Base-by-base conservation (phyloP, 2,888 invertebrate species). In the Drosophila vallismaia region DNA sequence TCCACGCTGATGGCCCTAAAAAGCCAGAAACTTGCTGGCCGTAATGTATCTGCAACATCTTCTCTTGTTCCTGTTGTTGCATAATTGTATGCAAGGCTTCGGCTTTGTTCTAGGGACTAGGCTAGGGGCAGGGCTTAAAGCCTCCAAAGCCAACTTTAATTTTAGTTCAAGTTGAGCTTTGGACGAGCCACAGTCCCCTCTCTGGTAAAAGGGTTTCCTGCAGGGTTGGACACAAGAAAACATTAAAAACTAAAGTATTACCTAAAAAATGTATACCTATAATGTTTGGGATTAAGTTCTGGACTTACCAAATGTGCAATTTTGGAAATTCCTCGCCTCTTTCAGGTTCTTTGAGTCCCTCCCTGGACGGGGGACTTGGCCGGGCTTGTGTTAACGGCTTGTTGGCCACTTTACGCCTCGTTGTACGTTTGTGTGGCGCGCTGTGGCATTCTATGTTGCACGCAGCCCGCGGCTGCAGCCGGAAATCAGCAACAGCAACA, bases 361-460 rank as follows among this genome's bases (percentile, higher is more conserved):
- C 28, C 14, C 12, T 12, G 31, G 14, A 1, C 8, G 3, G 29
- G 31, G 49, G 52, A 45, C 56, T 62, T 71, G 74, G 70, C 63
- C 12, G 58, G 77, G 48, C 70, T 62, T 64, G 80, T 67, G 80
- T 80, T 82, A 82, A 82, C 81, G 88, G 88, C 72, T 86, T 88
- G 83, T 88, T 83, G 78, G 75, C 78, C 87, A 88, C 82, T 88
- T 83, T 84, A 80, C 78, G 88, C 78, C 73, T 73, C 71, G 68
- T 57, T 77, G 63, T 75, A 70, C 71, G 56, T 9, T 50, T 38
- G 33, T 51, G 36, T 26, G 14, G 19, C 33, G 31, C 14, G 28
- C 19, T 19, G 45, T 10, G n/a, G 31, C 44, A 8, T 53, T 28
- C 40, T 28, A 57, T 19, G 36, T 36, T 19, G 36, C 28, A 46